Base-by-base conservation (phyloP, 2,113 vertebrate genomes). In the Scophthalmus maximus region DNA sequence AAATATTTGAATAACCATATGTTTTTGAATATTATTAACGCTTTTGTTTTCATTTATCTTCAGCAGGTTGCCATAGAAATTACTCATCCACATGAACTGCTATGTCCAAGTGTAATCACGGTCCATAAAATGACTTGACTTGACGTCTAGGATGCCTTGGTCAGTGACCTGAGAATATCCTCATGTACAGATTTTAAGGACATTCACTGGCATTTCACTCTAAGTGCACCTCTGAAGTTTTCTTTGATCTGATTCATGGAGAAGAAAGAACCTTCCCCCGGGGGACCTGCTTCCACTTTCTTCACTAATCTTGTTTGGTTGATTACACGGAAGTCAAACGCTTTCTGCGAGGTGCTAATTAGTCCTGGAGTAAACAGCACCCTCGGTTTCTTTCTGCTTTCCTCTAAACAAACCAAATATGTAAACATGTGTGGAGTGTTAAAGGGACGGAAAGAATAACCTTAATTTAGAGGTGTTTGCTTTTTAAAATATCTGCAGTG, bases 241-340 rank as follows among this genome's bases (percentile, higher is more conserved):
- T 36, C 57, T 79, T 78, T 86, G 66, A 86, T 78, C 52, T 53
- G 36, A 79, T 76, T 78, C 58, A 71, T 71, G 76, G 40, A 61
- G 18, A 60, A 51, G 65, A 77, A 64, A 73, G 36, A 80, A 52
- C 34, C 69, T 64, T 17, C 56, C 80, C 76, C 78, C 58, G 1
- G 36, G 69, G 71, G 60, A 47, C 55, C 17, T 27, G 6, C 68
- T 76, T 87, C 49, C 71, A 82, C 75, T 79, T 77, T 86, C 63
- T 74, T 73, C 66, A 71, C 76, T 87, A 81, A 89, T 87, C 79
- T 79, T 67, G 74, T 88, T 87, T 83, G 68, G 65, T 76, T 90
- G 74, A 89, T 87, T 89, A 89, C 83, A 81, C 14, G 26, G 81
- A 84, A 79, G 76, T 75, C 81, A 81, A 79, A 76, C 27, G 3